These are phyloP conservation scores for Megaceryle torquata DNA, from an alignment of 2,113 vertebrate species.

Conservation along the genomic window DNA sequence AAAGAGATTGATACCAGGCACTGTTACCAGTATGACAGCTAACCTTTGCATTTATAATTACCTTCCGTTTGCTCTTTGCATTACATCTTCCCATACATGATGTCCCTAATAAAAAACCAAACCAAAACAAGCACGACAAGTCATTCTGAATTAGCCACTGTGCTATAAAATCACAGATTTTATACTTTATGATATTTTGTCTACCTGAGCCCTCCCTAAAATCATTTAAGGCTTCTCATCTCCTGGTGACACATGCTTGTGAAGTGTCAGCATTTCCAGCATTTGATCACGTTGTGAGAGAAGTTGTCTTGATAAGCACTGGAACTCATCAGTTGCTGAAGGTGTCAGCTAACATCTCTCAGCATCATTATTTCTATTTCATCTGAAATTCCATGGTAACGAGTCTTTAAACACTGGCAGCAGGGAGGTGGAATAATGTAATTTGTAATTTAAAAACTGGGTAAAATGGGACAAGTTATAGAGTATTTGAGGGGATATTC, in stretches of 20 bases:
- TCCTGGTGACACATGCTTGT: not conserved
- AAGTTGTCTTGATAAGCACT: not conserved
- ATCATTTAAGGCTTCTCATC: not conserved
- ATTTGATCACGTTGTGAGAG: not conserved
- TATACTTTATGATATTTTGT: not conserved
- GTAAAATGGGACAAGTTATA: not conserved
- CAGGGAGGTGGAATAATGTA: not conserved
- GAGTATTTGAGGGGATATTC: not conserved
- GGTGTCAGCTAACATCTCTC: not conserved
- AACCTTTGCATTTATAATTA: not conserved
- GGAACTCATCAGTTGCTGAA: not conserved
- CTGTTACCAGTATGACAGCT: not conserved
- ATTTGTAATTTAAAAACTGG: not conserved
- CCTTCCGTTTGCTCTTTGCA: not conserved
- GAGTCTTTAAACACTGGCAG: not conserved
- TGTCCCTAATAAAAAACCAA: not conserved
- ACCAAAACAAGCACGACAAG: not conserved
- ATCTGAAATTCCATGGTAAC: constrained; percentile 29
- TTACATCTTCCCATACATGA: not conserved
- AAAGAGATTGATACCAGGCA: not conserved
- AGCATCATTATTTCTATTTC: not conserved
- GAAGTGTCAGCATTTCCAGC: not conserved
- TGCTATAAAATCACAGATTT: not conserved
- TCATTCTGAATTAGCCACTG: not conserved
- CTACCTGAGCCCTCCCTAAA: not conserved